These are phyloP conservation scores for Cyanoderma ruficeps DNA, from an alignment of 2,113 vertebrate species.

Conservation along the genomic window DNA sequence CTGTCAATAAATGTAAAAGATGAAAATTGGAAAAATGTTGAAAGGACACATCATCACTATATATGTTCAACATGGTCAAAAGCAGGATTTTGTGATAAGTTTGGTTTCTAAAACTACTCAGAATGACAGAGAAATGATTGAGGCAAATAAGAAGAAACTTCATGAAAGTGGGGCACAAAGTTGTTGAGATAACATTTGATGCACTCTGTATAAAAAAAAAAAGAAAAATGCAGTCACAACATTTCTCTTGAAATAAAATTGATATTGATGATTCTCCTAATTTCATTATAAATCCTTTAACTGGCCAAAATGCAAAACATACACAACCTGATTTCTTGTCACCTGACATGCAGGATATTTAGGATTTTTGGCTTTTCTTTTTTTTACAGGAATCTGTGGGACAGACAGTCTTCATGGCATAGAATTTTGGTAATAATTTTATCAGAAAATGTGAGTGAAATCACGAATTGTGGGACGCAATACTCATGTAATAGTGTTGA, in stretches of 20 bases:
- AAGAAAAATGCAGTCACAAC: not conserved
- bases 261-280: not conserved
- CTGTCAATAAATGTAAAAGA: not conserved
- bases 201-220: not conserved
- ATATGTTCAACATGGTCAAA: not conserved
- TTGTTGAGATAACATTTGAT: not conserved
- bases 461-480: not conserved
- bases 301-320: not conserved
- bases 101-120: not conserved
- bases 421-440: not conserved
- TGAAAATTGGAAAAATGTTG: not conserved
- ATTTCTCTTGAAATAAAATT: not conserved
- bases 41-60: not conserved
- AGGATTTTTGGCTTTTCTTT: not conserved
- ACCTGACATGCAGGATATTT: rapidly evolving
- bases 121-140: not conserved
- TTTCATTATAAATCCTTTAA: not conserved
- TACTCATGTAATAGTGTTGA: not conserved
- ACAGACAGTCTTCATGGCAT: not conserved
- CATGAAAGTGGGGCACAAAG: not conserved
- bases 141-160: not conserved
- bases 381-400: not conserved
- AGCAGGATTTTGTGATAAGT: not conserved
- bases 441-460: not conserved
- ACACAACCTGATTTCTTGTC: not conserved